Conservation (phyloP, 2,797 vertebrate species). For the Remorina albescens region DNA sequence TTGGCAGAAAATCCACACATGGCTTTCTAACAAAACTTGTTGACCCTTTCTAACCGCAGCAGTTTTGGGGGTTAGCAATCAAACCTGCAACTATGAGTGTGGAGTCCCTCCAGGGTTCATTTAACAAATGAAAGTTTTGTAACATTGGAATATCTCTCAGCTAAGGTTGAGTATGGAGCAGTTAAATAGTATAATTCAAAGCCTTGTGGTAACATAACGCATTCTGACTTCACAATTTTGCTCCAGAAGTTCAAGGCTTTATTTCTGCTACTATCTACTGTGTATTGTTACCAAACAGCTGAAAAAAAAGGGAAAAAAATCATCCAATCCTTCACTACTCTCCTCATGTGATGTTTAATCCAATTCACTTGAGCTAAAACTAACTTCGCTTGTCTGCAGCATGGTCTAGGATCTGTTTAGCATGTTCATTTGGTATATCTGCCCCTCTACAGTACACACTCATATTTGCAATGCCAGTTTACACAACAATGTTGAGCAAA, state of each 20-base stretch:
- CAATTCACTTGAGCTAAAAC: slow-evolving; percentile 55
- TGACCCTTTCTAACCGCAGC: background rate
- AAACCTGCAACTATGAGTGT: slow-evolving; percentile 1
- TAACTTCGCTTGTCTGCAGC: slow-evolving; percentile 60
- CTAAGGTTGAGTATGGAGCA: background rate
- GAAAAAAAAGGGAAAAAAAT: too few relatives aligned
- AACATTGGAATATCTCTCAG: background rate
- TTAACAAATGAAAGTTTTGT: background rate
- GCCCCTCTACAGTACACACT: slow-evolving; percentile 1
- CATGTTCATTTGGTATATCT: slow-evolving; percentile 41
- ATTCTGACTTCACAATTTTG: background rate
- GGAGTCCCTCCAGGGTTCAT: background rate
- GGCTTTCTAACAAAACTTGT: background rate
- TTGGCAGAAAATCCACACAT: background rate
- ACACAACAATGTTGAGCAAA: slow-evolving; percentile 4
- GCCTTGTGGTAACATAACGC: background rate
- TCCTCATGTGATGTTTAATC: slow-evolving; percentile 72
- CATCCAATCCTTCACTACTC: slow-evolving; percentile 20
- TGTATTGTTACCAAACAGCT: background rate
- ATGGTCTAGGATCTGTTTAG: slow-evolving; percentile 48
- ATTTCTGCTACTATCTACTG: background rate
- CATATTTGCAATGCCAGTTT: slow-evolving; percentile 33
- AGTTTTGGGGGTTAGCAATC: background rate
- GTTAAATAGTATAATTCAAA: background rate
- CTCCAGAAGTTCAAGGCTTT: background rate